Conservation (phyloP, 2,113 vertebrate species). For the Odocoileus virginianus region DNA sequence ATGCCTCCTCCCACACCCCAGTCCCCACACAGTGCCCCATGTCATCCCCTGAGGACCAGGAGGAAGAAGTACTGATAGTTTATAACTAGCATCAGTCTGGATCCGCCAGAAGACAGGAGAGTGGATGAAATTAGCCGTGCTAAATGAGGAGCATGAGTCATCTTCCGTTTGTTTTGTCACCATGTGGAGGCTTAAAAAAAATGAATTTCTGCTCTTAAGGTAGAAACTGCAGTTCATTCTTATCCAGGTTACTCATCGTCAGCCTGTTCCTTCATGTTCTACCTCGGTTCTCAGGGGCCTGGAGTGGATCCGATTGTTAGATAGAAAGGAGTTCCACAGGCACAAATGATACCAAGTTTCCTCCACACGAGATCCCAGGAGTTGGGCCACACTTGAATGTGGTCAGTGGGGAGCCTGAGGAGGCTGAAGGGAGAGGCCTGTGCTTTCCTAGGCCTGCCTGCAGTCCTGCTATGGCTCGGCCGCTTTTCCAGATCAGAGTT, state of each 20-base stretch:
- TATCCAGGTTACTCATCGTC: background rate
- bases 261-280: background rate
- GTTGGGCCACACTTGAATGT: background rate
- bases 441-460: background rate
- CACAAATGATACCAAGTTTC: background rate
- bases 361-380: background rate
- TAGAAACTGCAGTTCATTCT: background rate
- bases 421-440: background rate
- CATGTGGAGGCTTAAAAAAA: background rate
- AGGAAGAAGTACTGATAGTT: background rate
- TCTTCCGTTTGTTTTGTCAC: background rate
- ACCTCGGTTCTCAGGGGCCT: background rate
- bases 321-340: background rate
- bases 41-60: background rate
- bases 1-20: background rate
- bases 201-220: background rate
- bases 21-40: accelerated
- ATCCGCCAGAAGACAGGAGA: background rate
- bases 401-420: background rate
- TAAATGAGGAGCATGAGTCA: background rate
- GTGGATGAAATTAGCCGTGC: background rate
- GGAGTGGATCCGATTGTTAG: background rate
- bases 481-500: background rate
- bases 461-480: background rate
- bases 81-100: background rate